A percentile compares a stretch with the other conserved stretches of the same genome.
These are phyloP conservation scores for Drosophila melanosoma DNA, from an alignment of 2,888 invertebrate genomes.

Conservation along the genomic window DNA sequence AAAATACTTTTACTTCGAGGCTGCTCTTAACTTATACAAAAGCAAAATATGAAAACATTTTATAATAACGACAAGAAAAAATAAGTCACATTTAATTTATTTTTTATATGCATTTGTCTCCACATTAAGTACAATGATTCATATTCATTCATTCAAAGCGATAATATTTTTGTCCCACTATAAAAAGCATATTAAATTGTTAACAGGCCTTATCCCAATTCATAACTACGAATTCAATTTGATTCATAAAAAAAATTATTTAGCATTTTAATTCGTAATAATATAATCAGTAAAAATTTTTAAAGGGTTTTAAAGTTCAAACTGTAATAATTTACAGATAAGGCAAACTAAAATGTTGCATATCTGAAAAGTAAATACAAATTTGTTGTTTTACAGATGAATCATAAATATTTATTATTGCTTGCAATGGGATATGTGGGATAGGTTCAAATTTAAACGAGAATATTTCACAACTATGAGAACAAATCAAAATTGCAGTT, in stretches of 20 bases:
- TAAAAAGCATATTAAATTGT: neutral
- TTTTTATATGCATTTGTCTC: neutral
- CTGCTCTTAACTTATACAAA: neutral
- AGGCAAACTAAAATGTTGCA: neutral
- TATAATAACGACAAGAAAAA: neutral
- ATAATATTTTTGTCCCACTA: neutral
- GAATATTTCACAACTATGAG: conserved; percentile 39
- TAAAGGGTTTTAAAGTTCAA: neutral
- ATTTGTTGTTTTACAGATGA: neutral
- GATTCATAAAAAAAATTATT: neutral
- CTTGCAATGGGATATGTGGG: conserved; percentile 24
- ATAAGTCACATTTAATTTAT: neutral
- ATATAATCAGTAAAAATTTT: neutral
- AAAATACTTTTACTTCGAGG: neutral
- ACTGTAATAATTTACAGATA: neutral
- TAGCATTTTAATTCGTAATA: neutral
- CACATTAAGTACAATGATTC: neutral
- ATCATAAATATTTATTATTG: conserved; percentile 30
- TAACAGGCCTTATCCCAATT: neutral
- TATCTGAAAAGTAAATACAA: neutral
- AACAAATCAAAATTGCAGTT: conserved; percentile 24
- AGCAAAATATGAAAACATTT: neutral
- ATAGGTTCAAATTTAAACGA: conserved; percentile 49
- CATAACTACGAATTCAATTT: neutral
- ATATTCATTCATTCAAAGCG: neutral